A percentile compares a stretch with the other conserved stretches of the same genome.
phyloP scores from a whole-genome alignment of 1,140 invertebrate species.

The Triops longicaudatus region DNA sequence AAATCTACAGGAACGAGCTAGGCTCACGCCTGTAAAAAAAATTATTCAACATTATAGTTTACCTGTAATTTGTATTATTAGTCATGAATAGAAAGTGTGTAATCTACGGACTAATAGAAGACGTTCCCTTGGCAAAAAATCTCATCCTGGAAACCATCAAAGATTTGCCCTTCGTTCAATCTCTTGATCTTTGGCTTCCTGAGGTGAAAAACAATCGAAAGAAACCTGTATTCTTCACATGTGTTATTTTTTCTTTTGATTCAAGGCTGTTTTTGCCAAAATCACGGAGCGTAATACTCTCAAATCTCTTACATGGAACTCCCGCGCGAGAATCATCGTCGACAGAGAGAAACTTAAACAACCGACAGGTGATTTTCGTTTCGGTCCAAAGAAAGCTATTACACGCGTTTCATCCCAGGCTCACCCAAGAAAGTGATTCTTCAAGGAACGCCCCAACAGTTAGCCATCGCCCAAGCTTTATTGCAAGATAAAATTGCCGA shows the following conservation, averaged over 20 bases:
- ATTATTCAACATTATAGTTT: too few species aligned
- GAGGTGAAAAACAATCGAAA: constrained; percentile 23
- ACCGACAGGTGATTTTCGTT: not conserved
- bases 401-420: too few species aligned
- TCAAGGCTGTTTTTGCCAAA: not conserved
- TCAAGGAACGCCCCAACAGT: constrained; percentile 38
- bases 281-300: constrained; percentile 15
- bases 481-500: constrained; percentile 34
- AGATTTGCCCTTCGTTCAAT: constrained; percentile 36
- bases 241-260: not conserved
- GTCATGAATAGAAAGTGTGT: constrained; percentile 33
- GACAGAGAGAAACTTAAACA: constrained; percentile 32
- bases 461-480: constrained; percentile 38
- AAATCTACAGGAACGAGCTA: too few species aligned
- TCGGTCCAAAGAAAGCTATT: constrained; percentile 28
- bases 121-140: constrained; percentile 39
- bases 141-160: constrained; percentile 38
- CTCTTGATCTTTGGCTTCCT: constrained; percentile 39
- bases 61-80: not conserved
- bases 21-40: too few species aligned
- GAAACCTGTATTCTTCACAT: not conserved
- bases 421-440: constrained; percentile 33
- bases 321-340: constrained; percentile 37
- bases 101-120: constrained; percentile 37
- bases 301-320: not conserved